Base-by-base conservation (phyloP, 2,113 vertebrate genomes). In the Porphyrio hochstetteri region DNA sequence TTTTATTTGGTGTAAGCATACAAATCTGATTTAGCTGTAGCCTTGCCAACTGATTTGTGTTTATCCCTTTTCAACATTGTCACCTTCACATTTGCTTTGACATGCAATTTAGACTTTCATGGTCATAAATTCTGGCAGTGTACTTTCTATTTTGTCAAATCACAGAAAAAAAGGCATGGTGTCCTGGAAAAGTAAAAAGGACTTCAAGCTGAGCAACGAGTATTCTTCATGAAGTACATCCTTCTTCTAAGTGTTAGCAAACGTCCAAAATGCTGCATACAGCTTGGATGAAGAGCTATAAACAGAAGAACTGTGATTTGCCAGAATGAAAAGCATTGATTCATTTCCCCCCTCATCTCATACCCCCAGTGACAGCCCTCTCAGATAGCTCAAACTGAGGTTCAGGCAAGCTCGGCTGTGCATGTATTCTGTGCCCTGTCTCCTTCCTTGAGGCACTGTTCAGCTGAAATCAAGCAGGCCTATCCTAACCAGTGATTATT, bases 351-450 rank as follows among this genome's bases (percentile, higher is more conserved):
- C 35, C 27, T 17, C 33, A 40, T 18, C 35, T 27, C 19, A 11
- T 4, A 4, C 3, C 5, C 29, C 8, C 16, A 28, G 3, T 1
- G 1, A 29, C 4, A 10, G 61, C 16, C 21, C 24, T 11, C n/a
- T 33, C 14, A 53, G 44, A 25, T 1, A 48, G n/a, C 40, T 71
- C 50, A 44, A 42, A 57, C 24, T 4, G 17, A 25, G 14, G 38
- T 75, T 52, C 29, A 31, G 36, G 31, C 24, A 50, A 42, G 36
- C 52, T 63, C 46, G 57, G 52, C 42, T n/a, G 11, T 18, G 20
- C 12, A 14, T 2, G 4, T 33, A 8, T 14, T 44, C n/a, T 55
- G 17, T n/a, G 36, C 60, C 46, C 28, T 7, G 2, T 20, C 29
- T 21, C 44, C 63, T 36, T 80, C 42, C 59, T 38, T 11, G 24